phyloP scores from a whole-genome alignment of 2,888 invertebrate genomes.

The Latrodectus elegans region DNA sequence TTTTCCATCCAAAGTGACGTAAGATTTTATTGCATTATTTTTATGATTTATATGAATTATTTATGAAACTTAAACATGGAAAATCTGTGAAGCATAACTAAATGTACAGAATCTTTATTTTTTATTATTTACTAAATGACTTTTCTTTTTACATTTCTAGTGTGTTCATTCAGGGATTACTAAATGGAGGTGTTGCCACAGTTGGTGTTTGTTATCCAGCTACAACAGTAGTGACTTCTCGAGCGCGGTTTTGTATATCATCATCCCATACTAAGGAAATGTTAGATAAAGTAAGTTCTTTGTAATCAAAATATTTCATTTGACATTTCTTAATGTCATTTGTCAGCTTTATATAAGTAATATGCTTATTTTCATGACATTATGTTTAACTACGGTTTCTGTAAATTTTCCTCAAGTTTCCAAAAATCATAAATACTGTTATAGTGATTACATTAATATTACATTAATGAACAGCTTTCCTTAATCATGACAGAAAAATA shows the following conservation, averaged over 20 bases:
- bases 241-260: constrained; percentile 95
- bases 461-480: too few relatives aligned
- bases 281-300: constrained; percentile 82
- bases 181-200: constrained; percentile 89
- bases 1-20: constrained; percentile 95
- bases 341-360: neutral
- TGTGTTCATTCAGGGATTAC: constrained; percentile 84
- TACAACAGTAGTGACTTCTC: constrained; percentile 92
- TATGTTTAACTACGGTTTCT: too few relatives aligned
- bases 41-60: neutral
- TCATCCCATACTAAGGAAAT: constrained; percentile 96
- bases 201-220: constrained; percentile 99
- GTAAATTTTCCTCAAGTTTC: too few relatives aligned
- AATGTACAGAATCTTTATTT: too few relatives aligned
- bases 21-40: constrained; percentile 73
- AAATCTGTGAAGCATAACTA: neutral
- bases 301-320: neutral
- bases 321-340: neutral
- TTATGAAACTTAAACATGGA: neutral
- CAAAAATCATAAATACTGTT: too few relatives aligned
- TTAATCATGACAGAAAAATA: too few relatives aligned
- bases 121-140: too few relatives aligned
- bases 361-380: too few relatives aligned
- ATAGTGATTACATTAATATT: too few relatives aligned
- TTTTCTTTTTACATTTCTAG: constrained; percentile 11